These are phyloP conservation scores for Ailurus styani DNA, from an alignment of 2,113 vertebrate species.

Conservation along the genomic window DNA sequence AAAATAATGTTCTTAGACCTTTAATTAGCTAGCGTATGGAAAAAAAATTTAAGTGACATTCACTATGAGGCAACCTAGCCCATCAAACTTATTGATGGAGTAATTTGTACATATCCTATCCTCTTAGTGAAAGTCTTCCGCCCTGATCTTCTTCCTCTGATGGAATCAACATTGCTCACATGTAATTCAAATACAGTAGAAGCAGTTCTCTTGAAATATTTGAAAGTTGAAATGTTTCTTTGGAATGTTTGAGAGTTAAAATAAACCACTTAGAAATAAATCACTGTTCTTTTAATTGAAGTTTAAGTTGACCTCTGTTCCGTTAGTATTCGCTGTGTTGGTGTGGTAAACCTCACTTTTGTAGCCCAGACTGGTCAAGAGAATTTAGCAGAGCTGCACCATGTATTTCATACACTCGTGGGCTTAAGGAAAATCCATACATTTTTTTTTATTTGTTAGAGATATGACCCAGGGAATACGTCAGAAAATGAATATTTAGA, in stretches of 20 bases:
- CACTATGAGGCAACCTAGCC: background rate
- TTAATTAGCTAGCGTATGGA: background rate
- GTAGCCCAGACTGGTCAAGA: background rate
- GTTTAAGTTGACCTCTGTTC: background rate
- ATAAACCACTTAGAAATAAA: constrained; percentile 21
- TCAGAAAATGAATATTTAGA: background rate
- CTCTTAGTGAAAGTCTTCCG: background rate
- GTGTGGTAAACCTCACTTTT: background rate
- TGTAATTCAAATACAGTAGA: background rate
- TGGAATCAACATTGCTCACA: background rate
- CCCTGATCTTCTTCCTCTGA: background rate
- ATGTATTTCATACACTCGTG: background rate
- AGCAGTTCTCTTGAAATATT: background rate
- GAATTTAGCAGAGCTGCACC: background rate
- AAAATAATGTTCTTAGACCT: constrained; percentile 28
- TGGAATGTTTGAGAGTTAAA: constrained; percentile 2
- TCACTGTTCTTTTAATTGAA: background rate
- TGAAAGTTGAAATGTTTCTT: background rate
- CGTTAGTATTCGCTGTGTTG: background rate
- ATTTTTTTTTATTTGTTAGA: constrained; percentile 9
- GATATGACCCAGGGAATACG: background rate
- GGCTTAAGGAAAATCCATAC: background rate
- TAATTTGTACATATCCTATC: background rate
- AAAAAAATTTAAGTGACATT: background rate
- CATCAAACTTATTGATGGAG: background rate